Evolutionary conservation across 2,797 vertebrate species (phyloP), one percentile per base, ranked within the genome.

Genomic region (Chrosomus eos): DNA sequence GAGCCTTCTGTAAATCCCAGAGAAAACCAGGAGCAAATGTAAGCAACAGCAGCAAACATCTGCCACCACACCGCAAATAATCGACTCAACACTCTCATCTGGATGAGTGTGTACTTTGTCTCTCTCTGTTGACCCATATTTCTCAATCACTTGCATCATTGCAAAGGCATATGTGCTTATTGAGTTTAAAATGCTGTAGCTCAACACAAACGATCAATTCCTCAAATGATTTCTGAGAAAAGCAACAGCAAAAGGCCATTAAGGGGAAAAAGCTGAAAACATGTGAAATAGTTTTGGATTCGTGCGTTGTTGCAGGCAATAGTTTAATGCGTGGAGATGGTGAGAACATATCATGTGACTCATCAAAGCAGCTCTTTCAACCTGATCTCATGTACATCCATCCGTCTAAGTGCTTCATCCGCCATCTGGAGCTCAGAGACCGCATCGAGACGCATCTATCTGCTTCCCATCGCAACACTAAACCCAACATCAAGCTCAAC

Each of bases 361-460:
- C 36, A 81, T 87, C 67, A 76, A 83, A 80, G 16, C n/a, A 71
- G 33, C 55, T 78, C 80, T 80, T 76, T 71, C 28, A 87, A 73
- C 66, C 77, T 83, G 82, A 70, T 79, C 83, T 80, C 72, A 55
- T 16, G 16, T 18, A 53, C 14, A 19, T 62, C 60, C 60, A 14
- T 74, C 26, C 58, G 18, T 77, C 38, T 1, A 62, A 68, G 68
- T 78, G 23, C 67, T 66, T 55, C 78, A 80, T n/a, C n/a, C 67
- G 55, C 70, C 67, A 74, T 83, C 76, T 84, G 81, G 81, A 62
- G 31, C 60, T 18, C 31, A 9, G 51, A 51, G 38, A 76, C 13
- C 60, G 45, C 18, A 67, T 51, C 26, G 26, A 36, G 36, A 81
- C n/a, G 7, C 13, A 43, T 11, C 38, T 18, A 60, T 16, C 28